Base-by-base conservation (phyloP, 2,888 invertebrate species). In the Aspidiotus destructor region DNA sequence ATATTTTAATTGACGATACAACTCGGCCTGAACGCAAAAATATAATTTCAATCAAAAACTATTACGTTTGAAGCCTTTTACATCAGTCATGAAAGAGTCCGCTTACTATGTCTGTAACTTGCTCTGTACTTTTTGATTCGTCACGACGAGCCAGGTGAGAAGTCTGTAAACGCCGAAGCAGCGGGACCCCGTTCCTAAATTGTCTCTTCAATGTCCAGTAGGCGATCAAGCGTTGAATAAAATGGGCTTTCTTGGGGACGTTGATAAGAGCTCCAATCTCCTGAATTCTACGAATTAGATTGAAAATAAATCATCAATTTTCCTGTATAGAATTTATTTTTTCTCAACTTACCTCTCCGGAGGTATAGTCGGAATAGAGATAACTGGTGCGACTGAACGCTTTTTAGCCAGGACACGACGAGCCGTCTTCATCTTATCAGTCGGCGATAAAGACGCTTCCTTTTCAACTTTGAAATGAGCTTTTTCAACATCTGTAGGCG, bases 131-230 rank as follows among this genome's bases (percentile, higher is more conserved):
- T 67, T 76, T 73, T 1, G 78, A 75, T 52, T 75, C 75, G 70
- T 75, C 75, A 41, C 75, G 72, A 1, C 75, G 71, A 44, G 75
- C 72, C 60, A 74, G 72, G 70, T 75, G 75, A 44, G 75, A 74
- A 72, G 85, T 86, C 75, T 93, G 93, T 41, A 94, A 79, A 8
- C 97, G 80, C 57, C 97, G 79, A 70, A 99, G 78, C 70, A 99
- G 80, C 0, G 99, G 98, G 9, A 97, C 97, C 0, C 99, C 99
- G 76, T 97, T 96, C 62, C 98, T 80, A 71, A 89, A 89, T 76
- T 95, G 93, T 1, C 99, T 80, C 78, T 99, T 99, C 57, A 98
- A 80, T 6, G 94, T 97, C 99, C 99, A 99, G 76, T 97, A 99
- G 0, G 94, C 91, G 68, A 97, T 86, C 13, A 99, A 80, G 5